Evolutionary conservation across 1,140 invertebrate species (phyloP).

Genomic region (Orussus abietinus): DNA sequence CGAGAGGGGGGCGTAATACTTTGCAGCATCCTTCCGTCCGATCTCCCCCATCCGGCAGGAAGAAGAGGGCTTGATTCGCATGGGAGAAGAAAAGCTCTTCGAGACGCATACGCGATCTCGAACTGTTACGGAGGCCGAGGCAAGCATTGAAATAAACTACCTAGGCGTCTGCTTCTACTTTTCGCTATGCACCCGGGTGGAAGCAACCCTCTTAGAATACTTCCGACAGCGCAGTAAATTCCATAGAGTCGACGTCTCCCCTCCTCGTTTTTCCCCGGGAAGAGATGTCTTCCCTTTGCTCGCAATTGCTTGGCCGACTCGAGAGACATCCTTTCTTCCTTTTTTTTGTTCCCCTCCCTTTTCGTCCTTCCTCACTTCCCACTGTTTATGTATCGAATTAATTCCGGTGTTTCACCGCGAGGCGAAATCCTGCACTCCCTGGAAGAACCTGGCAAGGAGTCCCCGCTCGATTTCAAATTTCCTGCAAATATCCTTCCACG

Average conservation of each 20-base stretch:
- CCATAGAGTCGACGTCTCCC: constrained; percentile 28
- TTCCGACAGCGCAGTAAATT: constrained; percentile 41
- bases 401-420: too few species aligned
- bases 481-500: too few species aligned
- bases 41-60: too few species aligned
- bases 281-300: constrained; percentile 16
- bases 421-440: too few species aligned
- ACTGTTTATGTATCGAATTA: too few species aligned
- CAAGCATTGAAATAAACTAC: constrained; percentile 47
- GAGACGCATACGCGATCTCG: too few species aligned
- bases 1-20: too few species aligned
- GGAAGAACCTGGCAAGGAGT: too few species aligned
- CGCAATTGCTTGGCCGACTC: constrained; percentile 2
- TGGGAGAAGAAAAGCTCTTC: too few species aligned
- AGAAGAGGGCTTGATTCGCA: too few species aligned
- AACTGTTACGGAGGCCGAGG: constrained; percentile 30
- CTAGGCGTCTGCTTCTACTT: constrained; percentile 31
- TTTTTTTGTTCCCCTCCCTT: constrained; percentile 9
- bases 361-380: constrained; percentile 13
- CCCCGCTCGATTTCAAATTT: too few species aligned
- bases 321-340: constrained; percentile 8
- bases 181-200: constrained; percentile 39
- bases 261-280: constrained; percentile 13
- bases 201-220: constrained; percentile 44
- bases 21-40: too few species aligned